Conservation (phyloP, 2,797 vertebrate genomes). For the Pseudomugil tenellus region DNA sequence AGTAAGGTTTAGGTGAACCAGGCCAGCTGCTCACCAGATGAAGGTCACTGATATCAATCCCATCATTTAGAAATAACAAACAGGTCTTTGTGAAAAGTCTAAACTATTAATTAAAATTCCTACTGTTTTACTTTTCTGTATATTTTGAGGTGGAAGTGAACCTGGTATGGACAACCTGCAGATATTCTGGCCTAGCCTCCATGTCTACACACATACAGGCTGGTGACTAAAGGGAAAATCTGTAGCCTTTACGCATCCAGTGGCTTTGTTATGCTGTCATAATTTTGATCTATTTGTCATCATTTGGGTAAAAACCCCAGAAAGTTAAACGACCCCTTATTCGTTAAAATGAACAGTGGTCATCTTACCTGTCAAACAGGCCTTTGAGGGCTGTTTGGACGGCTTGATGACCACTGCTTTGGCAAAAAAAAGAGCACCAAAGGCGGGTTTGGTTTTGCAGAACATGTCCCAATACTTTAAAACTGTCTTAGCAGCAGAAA, state of each 20-base stretch:
- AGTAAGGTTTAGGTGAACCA: background rate
- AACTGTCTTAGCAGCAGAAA: background rate
- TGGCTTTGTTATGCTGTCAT: background rate
- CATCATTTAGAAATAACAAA: background rate
- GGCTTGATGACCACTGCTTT: background rate
- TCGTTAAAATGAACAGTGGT: too few species aligned
- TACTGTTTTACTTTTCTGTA: background rate
- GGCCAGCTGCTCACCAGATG: background rate
- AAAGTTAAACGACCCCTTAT: too few species aligned
- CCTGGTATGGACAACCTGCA: background rate
- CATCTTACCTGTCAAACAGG: too few species aligned
- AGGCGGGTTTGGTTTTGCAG: background rate
- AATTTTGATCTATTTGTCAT: background rate
- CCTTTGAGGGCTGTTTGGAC: too few species aligned
- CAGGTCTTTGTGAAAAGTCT: background rate
- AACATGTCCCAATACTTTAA: background rate
- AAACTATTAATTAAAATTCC: background rate
- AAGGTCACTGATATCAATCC: background rate
- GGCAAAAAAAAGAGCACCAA: background rate
- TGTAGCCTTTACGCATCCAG: background rate
- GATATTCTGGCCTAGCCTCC: background rate
- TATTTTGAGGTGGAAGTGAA: background rate
- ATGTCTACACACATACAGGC: background rate
- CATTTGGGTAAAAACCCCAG: background rate
- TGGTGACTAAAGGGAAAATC: background rate